Evolutionary conservation across 2,888 invertebrate species (phyloP).

Genomic region (Pseudolycoriella hygida): DNA sequence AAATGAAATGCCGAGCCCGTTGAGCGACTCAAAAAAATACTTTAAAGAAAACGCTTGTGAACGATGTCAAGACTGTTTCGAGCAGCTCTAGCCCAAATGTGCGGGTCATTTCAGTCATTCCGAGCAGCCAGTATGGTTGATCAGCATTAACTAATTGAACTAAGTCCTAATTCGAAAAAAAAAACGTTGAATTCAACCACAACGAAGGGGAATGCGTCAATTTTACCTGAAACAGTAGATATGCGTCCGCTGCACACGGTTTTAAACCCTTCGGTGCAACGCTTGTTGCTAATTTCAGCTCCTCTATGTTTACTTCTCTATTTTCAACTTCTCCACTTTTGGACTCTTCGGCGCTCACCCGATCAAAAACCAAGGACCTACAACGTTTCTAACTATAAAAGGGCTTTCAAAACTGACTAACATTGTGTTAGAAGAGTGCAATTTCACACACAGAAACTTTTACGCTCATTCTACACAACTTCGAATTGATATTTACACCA

Average conservation of each 20-base stretch:
- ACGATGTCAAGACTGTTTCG: slow-evolving; percentile 80
- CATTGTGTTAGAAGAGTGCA: too few species aligned
- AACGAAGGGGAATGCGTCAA: not conserved
- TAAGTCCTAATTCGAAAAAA: slow-evolving; percentile 50
- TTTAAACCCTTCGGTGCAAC: slow-evolving; percentile 66
- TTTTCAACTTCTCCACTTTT: slow-evolving; percentile 18
- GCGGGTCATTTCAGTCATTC: slow-evolving; percentile 92
- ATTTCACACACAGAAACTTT: too few species aligned
- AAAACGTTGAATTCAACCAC: not conserved
- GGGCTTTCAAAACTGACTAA: too few species aligned
- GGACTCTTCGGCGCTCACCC: slow-evolving; percentile 54
- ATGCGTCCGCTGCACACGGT: slow-evolving; percentile 86
- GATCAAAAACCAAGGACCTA: slow-evolving; percentile 80
- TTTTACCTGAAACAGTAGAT: slow-evolving; percentile 76
- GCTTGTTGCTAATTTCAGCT: slow-evolving; percentile 56
- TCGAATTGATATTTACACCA: too few species aligned
- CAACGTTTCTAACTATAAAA: too few species aligned
- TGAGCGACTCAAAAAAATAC: slow-evolving; percentile 25
- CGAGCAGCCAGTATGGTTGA: slow-evolving; percentile 86
- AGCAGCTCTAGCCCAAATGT: slow-evolving; percentile 91
- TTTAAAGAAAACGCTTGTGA: slow-evolving; percentile 69
- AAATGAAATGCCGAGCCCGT: slow-evolving; percentile 7
- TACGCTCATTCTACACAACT: too few species aligned
- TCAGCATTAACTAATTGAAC: slow-evolving; percentile 94
- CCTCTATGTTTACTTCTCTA: slow-evolving; percentile 51